Conservation (phyloP, 1,140 invertebrate genomes). For the Eueides isabella region DNA sequence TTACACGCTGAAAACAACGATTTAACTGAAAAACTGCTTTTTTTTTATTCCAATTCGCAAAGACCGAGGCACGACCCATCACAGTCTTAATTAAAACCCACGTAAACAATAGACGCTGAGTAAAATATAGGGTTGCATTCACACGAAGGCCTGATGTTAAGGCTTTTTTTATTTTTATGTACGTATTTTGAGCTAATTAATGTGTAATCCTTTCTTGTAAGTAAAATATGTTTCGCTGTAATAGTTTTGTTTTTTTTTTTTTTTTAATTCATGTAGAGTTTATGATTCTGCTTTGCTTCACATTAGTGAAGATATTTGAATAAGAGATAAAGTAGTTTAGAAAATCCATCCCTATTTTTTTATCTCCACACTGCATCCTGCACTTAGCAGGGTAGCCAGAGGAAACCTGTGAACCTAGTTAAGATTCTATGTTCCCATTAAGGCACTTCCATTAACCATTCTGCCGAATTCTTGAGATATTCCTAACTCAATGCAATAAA, state of each 20-base stretch:
- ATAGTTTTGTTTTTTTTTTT: not conserved
- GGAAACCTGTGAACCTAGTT: too few species aligned
- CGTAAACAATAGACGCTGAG: constrained; percentile 20
- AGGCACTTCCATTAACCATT: too few species aligned
- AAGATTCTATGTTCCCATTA: too few species aligned
- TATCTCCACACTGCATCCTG: too few species aligned
- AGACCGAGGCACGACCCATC: constrained; percentile 26
- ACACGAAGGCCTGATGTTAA: constrained; percentile 16
- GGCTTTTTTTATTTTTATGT: constrained; percentile 9
- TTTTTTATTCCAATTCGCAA: constrained; percentile 19
- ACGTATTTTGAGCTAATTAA: constrained; percentile 11
- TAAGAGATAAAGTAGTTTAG: too few species aligned
- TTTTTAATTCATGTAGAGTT: too few species aligned
- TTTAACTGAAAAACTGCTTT: not conserved
- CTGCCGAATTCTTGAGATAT: too few species aligned
- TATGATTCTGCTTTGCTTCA: too few species aligned
- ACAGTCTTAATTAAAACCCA: constrained; percentile 28
- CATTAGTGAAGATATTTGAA: too few species aligned
- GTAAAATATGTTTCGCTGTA: not conserved
- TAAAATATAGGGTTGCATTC: constrained; percentile 29
- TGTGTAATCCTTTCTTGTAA: not conserved
- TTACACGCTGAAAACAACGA: not conserved
- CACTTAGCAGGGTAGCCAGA: too few species aligned
- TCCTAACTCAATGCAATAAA: too few species aligned
- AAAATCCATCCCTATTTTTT: too few species aligned